Conservation (phyloP, 2,888 invertebrate genomes). For the Eupithecia subfuscata region DNA sequence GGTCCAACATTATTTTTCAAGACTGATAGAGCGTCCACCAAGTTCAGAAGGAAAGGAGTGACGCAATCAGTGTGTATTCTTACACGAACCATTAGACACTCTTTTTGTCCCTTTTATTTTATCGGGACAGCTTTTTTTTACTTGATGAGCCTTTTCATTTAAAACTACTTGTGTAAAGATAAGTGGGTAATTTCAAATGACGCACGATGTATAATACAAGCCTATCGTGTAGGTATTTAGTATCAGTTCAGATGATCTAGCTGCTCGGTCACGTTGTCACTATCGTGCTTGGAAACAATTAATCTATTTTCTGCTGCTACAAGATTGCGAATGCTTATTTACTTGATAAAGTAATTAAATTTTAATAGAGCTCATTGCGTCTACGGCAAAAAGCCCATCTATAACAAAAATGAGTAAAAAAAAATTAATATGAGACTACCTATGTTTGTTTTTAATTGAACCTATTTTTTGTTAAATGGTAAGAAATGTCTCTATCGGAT, state of each 20-base stretch:
- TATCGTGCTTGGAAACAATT: constrained; percentile 5
- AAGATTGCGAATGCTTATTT: neutral
- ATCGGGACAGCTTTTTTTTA: neutral
- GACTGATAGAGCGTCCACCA: neutral
- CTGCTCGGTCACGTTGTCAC: neutral
- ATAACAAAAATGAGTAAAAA: neutral
- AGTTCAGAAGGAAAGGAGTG: neutral
- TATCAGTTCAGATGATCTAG: neutral
- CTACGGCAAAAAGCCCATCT: neutral
- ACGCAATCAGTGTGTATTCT: too few relatives aligned
- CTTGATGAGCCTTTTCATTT: neutral
- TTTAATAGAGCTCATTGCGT: neutral
- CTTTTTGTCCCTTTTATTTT: neutral
- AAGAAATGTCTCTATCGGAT: too few relatives aligned
- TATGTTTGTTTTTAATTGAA: too few relatives aligned
- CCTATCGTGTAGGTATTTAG: neutral
- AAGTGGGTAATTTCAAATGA: neutral
- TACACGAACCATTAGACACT: neutral
- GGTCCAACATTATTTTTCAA: neutral
- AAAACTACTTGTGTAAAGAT: neutral
- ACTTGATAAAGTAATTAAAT: neutral
- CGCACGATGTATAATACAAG: neutral
- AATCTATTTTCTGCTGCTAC: constrained; percentile 5
- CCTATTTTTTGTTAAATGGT: too few relatives aligned
- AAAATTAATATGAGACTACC: too few relatives aligned